Evolutionary conservation across 2,888 invertebrate species (phyloP), one percentile per base, ranked within the genome.

Genomic region (Phyllotreta cruciferae): DNA sequence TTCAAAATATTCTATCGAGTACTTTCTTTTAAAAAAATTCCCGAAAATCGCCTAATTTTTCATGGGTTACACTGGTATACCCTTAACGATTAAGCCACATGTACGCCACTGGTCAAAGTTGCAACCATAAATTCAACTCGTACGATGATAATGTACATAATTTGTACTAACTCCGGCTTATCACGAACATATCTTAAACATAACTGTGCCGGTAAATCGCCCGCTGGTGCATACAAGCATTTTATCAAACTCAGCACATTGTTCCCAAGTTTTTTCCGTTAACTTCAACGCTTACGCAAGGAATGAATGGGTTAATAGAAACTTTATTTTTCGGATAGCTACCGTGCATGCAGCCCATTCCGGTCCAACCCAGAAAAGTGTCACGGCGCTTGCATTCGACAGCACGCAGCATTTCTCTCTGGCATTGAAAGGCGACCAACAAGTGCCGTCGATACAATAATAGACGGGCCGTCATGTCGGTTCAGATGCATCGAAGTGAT

Each of bases 401-500:
- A 52, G 38, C 52, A 52, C 3, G 24, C 24, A 24, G 24, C 24
- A 24, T 3, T 24, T 24, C 24, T 11, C 34, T 49, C 52, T 37
- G 52, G 5, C 38, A 52, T 11, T 52, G 58, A 44, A 53, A 60
- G 52, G 52, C 56, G 36, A 44, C 34, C 42, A 58, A 58, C 50
- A 58, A 52, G 52, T 52, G 52, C 50, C 24, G 38, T 24, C 37
- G 63, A 49, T 60, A 24, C 24, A 60, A 63, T 55, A 63, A 60
- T 39, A 61, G 60, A 53, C 56, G 56, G 54, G 44, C 47, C 38
- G 57, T 64, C 64, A 57, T 54, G 61, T 57, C 61, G 49, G 24
- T 64, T 45, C 36, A 45, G 56, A 64, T 57, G 64, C 54, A 61
- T 37, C 53, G 61, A 54, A 54, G 42, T 64, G 64, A 64, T 54